Evolutionary conservation across 92 coral and sea anemone genomes (phyloP), one percentile per base, ranked within the genome.

Genomic region (Parazoanthus darwini): DNA sequence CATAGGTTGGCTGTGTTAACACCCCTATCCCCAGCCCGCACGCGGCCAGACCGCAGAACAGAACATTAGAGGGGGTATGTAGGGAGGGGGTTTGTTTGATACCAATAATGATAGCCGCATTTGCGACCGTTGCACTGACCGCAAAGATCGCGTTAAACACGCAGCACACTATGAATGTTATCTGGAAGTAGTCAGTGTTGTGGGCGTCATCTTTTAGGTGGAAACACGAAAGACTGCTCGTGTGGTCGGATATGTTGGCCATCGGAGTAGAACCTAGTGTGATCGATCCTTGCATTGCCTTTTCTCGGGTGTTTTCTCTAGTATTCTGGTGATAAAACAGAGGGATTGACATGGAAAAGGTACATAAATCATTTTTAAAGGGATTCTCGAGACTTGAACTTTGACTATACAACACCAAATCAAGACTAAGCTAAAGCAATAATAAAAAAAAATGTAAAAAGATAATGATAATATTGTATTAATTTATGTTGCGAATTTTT

Each of bases 31-130:
- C 86, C 38, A 82, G 4, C 0, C 86, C 86, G 39, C 76, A 42
- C 11, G 77, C 86, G 8, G 86, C 77, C 16, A 82, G 86, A 23
- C 86, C 86, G 63, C 77, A 82, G 38, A 82, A 82, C 51, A 82
- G 86, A 66, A 82, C 59, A 44, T 82, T 82, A 9, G 86, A 82
- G 48, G 86, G 86, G 5, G 86, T 66, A 29, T 82, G 86, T 66
- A 82, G 77, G 37, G 76, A 42, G 29, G 86, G 76, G 8, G 86
- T 82, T 26, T 38, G 29, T 77, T 39, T 65, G 75, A 82, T 63
- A 26, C 86, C 86, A 9, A 82, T 63, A 75, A 82, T 66, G 22
- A 67, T 67, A 6, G 59, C 76, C 4, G 76, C 86, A 37, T 82
- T 82, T 5, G 7, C 9, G 38, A 82, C 35, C 11, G 25, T 82